Evolutionary conservation across 2,113 vertebrate genomes (phyloP).

Genomic region (Notothenia rossii): DNA sequence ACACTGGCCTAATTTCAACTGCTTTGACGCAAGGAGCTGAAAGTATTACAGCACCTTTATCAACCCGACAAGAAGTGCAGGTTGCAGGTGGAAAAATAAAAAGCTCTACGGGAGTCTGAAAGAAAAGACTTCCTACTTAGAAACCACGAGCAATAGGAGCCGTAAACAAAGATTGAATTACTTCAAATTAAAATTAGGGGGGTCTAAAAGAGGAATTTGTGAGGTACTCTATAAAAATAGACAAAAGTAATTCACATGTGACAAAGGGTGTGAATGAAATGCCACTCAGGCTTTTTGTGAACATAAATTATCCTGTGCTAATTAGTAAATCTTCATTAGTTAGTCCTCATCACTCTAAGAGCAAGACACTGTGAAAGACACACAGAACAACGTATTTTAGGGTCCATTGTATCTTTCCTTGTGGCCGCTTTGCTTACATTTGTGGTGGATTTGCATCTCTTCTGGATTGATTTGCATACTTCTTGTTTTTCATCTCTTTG

Average conservation of each 20-base stretch:
- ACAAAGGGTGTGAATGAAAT: slow-evolving; percentile 18
- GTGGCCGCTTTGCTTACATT: not conserved
- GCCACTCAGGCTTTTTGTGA: not conserved
- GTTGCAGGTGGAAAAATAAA: slow-evolving; percentile 4
- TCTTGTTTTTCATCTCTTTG: too few relatives aligned
- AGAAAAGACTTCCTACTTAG: not conserved
- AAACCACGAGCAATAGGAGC: not conserved
- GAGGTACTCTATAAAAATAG: not conserved
- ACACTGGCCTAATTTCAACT: slow-evolving; percentile 63
- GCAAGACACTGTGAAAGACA: not conserved
- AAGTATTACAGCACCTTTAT: slow-evolving; percentile 46
- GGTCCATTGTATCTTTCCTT: not conserved
- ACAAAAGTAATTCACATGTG: not conserved
- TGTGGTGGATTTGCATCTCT: not conserved
- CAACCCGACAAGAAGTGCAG: not conserved
- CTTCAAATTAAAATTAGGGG: not conserved
- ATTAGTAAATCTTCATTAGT: not conserved
- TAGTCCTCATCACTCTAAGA: not conserved
- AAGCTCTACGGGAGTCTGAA: not conserved
- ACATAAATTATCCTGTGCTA: slow-evolving; percentile 27
- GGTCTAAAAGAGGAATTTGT: not conserved
- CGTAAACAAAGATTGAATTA: not conserved
- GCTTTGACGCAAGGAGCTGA: slow-evolving; percentile 38
- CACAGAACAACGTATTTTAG: not conserved
- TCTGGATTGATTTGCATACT: too few relatives aligned